These are phyloP conservation scores for Alligator mississippiensis DNA, from an alignment of 2,113 vertebrate genomes.

Conservation along the genomic window DNA sequence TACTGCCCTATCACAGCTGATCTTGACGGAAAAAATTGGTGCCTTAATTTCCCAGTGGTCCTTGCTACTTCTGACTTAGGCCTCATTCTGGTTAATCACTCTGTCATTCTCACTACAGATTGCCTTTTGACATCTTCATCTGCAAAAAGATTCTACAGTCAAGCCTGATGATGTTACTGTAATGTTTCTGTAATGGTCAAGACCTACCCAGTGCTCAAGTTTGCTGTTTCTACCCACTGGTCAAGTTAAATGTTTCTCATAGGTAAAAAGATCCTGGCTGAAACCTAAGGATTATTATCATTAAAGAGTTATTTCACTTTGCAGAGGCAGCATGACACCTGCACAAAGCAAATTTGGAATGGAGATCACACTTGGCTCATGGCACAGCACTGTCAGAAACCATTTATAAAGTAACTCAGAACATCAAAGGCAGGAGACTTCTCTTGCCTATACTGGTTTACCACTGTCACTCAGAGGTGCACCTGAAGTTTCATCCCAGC, in stretches of 20 bases:
- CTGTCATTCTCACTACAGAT: conserved; percentile 82
- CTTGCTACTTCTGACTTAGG: conserved; percentile 78
- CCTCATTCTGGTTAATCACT: conserved; percentile 85
- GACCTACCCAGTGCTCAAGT: background rate
- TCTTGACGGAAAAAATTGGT: conserved; percentile 81
- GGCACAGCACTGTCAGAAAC: background rate
- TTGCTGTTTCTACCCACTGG: background rate
- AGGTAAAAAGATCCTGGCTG: background rate
- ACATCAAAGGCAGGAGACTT: background rate
- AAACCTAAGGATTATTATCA: conserved; percentile 9
- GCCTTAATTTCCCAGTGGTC: conserved; percentile 87
- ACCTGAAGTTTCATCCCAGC: background rate
- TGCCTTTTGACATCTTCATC: conserved; percentile 87
- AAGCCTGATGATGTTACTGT: conserved; percentile 60
- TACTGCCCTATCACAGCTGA: conserved; percentile 78
- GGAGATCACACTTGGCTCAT: background rate
- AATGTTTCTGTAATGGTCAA: conserved; percentile 24
- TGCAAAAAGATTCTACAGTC: conserved; percentile 67
- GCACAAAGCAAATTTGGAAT: background rate
- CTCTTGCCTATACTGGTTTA: background rate
- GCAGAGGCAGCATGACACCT: background rate
- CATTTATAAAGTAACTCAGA: background rate
- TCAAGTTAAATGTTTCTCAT: too few relatives aligned
- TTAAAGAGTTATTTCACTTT: background rate
- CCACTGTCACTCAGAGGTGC: background rate